Base-by-base conservation (phyloP, 2,888 invertebrate genomes). In the Campoplex nolae region DNA sequence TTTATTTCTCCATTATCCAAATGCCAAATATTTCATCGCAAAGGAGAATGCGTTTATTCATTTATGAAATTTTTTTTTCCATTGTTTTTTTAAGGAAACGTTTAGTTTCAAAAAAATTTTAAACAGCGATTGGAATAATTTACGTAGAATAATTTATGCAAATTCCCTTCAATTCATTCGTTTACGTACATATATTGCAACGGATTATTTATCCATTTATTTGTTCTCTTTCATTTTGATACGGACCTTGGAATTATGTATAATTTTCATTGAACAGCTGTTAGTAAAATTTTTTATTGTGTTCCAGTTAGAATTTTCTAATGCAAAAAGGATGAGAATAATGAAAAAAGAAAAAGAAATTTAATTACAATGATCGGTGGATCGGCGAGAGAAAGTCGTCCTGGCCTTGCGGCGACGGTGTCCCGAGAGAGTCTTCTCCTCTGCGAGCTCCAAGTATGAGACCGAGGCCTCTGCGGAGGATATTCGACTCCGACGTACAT, bases 401-500 rank as follows among this genome's bases (percentile, higher is more conserved):
- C 91, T 23, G 90, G 88, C 81, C 93, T 89, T 32, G 88, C 51
- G 3, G 88, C 65, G 77, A 90, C 86, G 45, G 88, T 86, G 81
- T 91, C 91, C 35, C 90, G 87, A 32, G 91, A 78, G 58, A 90
- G 88, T 75, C 87, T 81, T 75, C 89, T 88, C 67, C 92, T 89
- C 23, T 92, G 91, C 7, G 90, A 87, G 82, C 90, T 92, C 93
- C 93, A 94, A 7, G 92, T 92, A 77, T 93, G 91, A 77, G 93
- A 91, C 74, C 94, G 90, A 80, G 90, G 91, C 88, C 94, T 92
- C 32, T 90, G 90, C 8, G 90, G 89, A 74, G 92, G 88, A 89
- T 92, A 88, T 88, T 93, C 93, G 51, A 93, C 93, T 56, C 92
- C 93, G 35, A 92, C 93, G 83, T 93, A 93, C 88, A 94, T 94